These are phyloP conservation scores for Hypena proboscidalis DNA, from an alignment of 2,888 invertebrate genomes.

Conservation along the genomic window DNA sequence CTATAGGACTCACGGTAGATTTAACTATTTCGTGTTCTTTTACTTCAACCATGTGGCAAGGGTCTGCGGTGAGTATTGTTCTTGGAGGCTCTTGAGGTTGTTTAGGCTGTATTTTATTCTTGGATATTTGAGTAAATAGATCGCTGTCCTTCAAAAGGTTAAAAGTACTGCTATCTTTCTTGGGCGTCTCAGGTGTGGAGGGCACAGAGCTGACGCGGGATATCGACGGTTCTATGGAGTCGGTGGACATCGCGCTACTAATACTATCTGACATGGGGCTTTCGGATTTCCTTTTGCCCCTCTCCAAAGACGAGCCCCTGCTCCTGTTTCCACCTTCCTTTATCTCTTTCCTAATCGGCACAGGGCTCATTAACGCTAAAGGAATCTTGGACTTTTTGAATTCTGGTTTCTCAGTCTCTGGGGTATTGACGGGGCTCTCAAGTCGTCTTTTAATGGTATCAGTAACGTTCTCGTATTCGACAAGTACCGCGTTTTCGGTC, in stretches of 20 bases:
- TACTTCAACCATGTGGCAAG: conserved; percentile 88
- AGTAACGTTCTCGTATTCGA: conserved; percentile 86
- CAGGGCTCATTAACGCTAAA: conserved; percentile 71
- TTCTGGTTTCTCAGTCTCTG: conserved; percentile 68
- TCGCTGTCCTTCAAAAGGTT: conserved; percentile 88
- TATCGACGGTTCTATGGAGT: conserved; percentile 50
- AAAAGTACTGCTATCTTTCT: conserved; percentile 85
- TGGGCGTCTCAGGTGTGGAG: conserved; percentile 67
- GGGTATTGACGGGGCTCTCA: conserved; percentile 75
- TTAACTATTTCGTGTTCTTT: conserved; percentile 89
- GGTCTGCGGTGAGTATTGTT: conserved; percentile 42
- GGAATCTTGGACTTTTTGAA: conserved; percentile 78
- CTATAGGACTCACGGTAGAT: conserved; percentile 81
- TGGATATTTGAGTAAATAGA: conserved; percentile 88
- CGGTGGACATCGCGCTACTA: conserved; percentile 48
- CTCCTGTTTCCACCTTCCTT: conserved; percentile 62
- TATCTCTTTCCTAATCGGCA: conserved; percentile 66
- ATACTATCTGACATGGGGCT: conserved; percentile 43
- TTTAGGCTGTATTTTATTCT: conserved; percentile 65
- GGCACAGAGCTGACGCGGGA: conserved; percentile 38
- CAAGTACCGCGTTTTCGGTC: conserved; percentile 31
- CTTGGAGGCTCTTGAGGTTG: conserved; percentile 30
- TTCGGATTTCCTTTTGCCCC: conserved; percentile 40
- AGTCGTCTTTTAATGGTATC: conserved; percentile 87
- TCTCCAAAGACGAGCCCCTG: conserved; percentile 61